phyloP scores from a whole-genome alignment of 2,888 invertebrate species.

The Sthenelais limicola region DNA sequence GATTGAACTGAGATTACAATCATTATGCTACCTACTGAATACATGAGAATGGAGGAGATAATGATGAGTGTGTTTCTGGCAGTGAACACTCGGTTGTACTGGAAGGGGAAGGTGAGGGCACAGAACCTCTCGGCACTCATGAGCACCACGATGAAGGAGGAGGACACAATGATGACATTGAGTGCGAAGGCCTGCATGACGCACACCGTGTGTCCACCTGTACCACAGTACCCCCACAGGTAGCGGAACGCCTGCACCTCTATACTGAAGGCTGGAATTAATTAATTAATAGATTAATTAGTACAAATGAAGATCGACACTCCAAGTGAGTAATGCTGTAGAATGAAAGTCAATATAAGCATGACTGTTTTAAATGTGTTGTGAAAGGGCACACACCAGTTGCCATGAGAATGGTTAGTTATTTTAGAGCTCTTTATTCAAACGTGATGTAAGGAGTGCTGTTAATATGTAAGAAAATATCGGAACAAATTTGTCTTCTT shows the following conservation, averaged over 20 bases:
- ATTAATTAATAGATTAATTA: too few species aligned
- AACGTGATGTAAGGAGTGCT: too few species aligned
- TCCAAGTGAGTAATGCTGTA: too few species aligned
- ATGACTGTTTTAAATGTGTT: too few species aligned
- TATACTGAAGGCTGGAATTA: conserved; percentile 17
- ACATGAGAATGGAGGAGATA: background rate
- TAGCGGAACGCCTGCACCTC: conserved; percentile 33
- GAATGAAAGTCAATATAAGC: too few species aligned
- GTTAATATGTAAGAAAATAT: too few species aligned
- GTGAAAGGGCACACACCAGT: too few species aligned
- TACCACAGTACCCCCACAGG: conserved; percentile 29
- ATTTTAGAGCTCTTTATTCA: too few species aligned
- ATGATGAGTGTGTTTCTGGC: conserved; percentile 12
- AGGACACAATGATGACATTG: conserved; percentile 16
- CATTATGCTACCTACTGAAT: conserved; percentile 11
- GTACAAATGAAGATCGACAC: too few species aligned
- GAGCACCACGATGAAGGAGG: conserved; percentile 17
- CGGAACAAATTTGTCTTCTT: too few species aligned
- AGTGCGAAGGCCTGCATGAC: conserved; percentile 13
- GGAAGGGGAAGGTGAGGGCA: conserved; percentile 29
- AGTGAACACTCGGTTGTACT: conserved; percentile 18
- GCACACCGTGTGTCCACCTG: conserved; percentile 14
- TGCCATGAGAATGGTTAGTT: too few species aligned
- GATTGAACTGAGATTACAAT: too few species aligned
- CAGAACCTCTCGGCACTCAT: conserved; percentile 32